These are phyloP conservation scores for Apus apus DNA, from an alignment of 2,113 vertebrate species.

Conservation along the genomic window DNA sequence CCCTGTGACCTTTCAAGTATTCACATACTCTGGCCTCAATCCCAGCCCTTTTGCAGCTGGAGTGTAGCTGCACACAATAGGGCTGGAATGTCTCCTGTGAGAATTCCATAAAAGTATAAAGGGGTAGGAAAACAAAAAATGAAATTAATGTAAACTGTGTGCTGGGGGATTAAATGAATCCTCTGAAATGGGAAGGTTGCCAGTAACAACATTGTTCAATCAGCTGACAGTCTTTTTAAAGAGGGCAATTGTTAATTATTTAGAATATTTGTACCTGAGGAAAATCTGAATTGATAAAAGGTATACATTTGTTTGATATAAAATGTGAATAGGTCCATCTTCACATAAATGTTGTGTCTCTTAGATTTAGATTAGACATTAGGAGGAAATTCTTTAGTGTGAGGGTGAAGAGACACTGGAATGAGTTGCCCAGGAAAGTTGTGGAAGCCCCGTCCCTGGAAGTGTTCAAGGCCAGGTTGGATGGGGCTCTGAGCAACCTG, in stretches of 20 bases:
- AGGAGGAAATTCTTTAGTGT: no score
- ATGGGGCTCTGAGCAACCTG: no score
- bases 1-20: constrained; percentile 57
- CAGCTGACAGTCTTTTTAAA: constrained; percentile 45
- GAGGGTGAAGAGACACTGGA: no score
- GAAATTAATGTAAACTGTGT: constrained; percentile 64
- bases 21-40: constrained; percentile 64
- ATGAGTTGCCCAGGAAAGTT: no score
- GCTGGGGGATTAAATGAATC: constrained; percentile 67
- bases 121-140: constrained; percentile 68
- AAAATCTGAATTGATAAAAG: constrained; percentile 49
- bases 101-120: constrained; percentile 66
- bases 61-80: constrained; percentile 52
- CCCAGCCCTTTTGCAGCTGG: constrained; percentile 74
- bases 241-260: constrained; percentile 31
- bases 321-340: neutral
- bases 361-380: neutral
- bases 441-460: no score
- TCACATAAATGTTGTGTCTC: constrained; percentile 10
- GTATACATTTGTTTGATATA: neutral
- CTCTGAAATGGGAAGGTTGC: constrained; percentile 48
- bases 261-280: constrained; percentile 26
- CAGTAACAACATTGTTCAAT: constrained; percentile 30
- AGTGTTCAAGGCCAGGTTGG: no score
- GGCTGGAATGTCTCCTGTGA: constrained; percentile 56